Base-by-base conservation (phyloP, 2,888 invertebrate genomes). In the Sinodicranocentrus sp. region DNA sequence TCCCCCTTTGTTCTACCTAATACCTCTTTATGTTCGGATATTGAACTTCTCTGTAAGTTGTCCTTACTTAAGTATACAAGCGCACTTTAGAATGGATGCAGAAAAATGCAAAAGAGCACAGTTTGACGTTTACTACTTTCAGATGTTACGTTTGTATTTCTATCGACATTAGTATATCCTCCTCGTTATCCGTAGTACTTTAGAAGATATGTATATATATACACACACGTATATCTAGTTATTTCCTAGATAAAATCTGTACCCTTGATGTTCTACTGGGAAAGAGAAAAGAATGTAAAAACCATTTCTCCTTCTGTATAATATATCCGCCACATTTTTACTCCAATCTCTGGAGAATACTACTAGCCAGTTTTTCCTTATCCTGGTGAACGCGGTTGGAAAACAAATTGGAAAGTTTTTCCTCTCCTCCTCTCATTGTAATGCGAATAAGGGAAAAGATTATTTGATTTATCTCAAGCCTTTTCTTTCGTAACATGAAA, bases 381-480 rank as follows among this genome's bases (percentile, higher is more conserved):
- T 63, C 39, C 68, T 68, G 21, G 77, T 43, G 78, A 71, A 79
- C 78, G 78, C 78, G 78, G 70, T 79, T 63, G 52, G 78, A 79
- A 79, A 79, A 63, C 78, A 71, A 79, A 79, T 78, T 79, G 70
- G 61, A 71, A 28, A 70, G 70, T 71, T 78, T 68, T 68, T n/a
- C 44, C 33, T 44, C 17, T 70, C 61, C 25, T 52, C 52, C 44
- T 44, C 19, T 75, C 67, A 59, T 75, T 75, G 82, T 75, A 82
- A 82, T 82, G 82, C 73, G 59, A 75, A 61, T 67, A 67, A 68
- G 54, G 68, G 52, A 70, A 71, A 77, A 83, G 83, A 83, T 83
- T 83, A 83, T 76, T 83, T 77, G 70, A 83, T 83, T 83, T 76
- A 83, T 76, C 77, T 83, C 61, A 48, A 67, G 59, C 52, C 63